A percentile compares a stretch with the other conserved stretches of the same genome.
These are phyloP conservation scores for Drosophila sordidula DNA, from an alignment of 2,888 invertebrate genomes.

Conservation along the genomic window DNA sequence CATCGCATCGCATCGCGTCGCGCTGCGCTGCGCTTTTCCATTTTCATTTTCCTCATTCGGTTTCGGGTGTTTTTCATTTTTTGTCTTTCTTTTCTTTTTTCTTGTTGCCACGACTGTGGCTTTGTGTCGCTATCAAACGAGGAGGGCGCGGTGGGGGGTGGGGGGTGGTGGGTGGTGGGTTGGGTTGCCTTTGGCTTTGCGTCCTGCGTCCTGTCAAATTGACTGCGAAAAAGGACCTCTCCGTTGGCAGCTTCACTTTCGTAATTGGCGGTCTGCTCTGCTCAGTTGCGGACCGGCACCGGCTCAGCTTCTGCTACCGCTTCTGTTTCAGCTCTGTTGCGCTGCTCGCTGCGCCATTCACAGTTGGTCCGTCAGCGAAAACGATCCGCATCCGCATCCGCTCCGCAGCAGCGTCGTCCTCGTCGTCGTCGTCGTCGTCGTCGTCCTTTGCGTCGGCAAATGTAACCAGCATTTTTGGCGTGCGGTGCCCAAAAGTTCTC, in stretches of 20 bases:
- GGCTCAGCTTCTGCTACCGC: slow-evolving; percentile 28
- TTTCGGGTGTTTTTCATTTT: slow-evolving; percentile 26
- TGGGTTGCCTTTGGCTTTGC: slow-evolving; percentile 82
- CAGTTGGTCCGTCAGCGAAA: slow-evolving; percentile 82
- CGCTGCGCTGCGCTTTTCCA: slow-evolving; percentile 45
- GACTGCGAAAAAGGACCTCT: slow-evolving; percentile 82
- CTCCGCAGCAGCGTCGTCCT: slow-evolving; percentile 36
- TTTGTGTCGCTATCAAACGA: slow-evolving; percentile 35
- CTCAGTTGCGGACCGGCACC: slow-evolving; percentile 27
- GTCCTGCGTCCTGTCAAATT: slow-evolving; percentile 75
- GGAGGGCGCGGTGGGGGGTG: slow-evolving; percentile 36
- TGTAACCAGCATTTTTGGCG: slow-evolving; percentile 34
- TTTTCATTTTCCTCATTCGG: slow-evolving; percentile 59
- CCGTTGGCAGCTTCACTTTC: slow-evolving; percentile 82
- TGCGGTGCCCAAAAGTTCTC: slow-evolving; percentile 35
- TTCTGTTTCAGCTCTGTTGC: slow-evolving; percentile 23
- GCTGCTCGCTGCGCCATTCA: slow-evolving; percentile 63
- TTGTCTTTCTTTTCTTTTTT: slow-evolving; percentile 1
- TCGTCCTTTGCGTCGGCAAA: slow-evolving; percentile 62
- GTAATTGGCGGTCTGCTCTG: slow-evolving; percentile 83
- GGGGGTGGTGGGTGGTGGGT: slow-evolving; percentile 38
- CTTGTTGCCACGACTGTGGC: slow-evolving; percentile 53
- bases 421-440: slow-evolving; percentile 48
- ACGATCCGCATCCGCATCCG: slow-evolving; percentile 74
- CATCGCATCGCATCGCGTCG: slow-evolving; percentile 12